Evolutionary conservation across 2,797 vertebrate genomes (phyloP).

Genomic region (Petrocephalus schoutedeni): DNA sequence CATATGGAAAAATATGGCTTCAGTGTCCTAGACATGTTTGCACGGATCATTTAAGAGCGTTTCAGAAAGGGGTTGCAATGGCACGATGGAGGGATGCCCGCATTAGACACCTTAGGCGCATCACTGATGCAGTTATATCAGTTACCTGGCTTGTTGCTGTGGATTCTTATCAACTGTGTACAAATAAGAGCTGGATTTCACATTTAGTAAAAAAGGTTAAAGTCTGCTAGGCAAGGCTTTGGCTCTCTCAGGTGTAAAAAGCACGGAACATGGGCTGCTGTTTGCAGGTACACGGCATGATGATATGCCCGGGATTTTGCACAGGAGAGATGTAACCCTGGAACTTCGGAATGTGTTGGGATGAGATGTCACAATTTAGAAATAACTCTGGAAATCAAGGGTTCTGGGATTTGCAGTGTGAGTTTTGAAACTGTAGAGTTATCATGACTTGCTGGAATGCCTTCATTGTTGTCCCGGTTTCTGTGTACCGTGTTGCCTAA

Average conservation of each 20-base stretch:
- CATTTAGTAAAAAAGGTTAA: neutral
- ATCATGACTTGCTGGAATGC: neutral
- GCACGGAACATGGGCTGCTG: neutral
- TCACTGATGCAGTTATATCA: neutral
- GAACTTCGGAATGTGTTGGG: neutral
- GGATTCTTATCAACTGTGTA: neutral
- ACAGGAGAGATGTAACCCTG: neutral
- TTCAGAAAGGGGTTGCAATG: neutral
- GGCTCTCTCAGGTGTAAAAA: neutral
- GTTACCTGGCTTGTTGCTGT: neutral
- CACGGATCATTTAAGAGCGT: neutral
- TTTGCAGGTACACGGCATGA: neutral
- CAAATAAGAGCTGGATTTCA: slow-evolving; percentile 5
- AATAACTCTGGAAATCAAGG: neutral
- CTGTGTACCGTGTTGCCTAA: neutral
- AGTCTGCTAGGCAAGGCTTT: neutral
- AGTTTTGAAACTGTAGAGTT: neutral
- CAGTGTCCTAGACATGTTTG: neutral
- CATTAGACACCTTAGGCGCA: neutral
- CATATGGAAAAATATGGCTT: neutral
- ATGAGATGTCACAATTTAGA: neutral
- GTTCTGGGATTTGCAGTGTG: neutral
- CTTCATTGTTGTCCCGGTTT: neutral
- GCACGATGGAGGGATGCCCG: neutral
- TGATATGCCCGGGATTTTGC: neutral